Percentiles rank a stretch among this genome's conserved stretches.
These are phyloP conservation scores for Ridgeia piscesae DNA, from an alignment of 1,140 invertebrate species.

Conservation along the genomic window DNA sequence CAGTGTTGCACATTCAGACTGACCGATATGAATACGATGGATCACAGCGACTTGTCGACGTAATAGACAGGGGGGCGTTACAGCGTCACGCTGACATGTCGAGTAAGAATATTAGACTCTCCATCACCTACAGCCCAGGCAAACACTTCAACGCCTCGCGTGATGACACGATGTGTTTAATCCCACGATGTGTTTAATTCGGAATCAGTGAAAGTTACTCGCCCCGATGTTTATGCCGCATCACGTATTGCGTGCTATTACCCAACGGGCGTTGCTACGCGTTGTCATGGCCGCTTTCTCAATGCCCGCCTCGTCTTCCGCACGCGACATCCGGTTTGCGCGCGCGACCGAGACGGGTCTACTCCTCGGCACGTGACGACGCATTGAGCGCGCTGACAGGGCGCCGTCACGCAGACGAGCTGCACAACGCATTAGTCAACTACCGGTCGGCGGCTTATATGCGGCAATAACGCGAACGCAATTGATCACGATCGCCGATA, in stretches of 20 bases:
- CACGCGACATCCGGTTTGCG: background rate
- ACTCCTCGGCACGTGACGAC: background rate
- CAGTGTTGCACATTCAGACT: too few relatives aligned
- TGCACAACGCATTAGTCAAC: background rate
- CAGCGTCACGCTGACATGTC: background rate
- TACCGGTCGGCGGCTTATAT: background rate
- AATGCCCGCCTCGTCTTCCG: background rate
- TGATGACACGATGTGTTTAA: background rate
- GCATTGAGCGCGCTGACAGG: background rate
- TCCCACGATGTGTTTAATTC: background rate
- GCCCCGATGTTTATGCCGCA: background rate
- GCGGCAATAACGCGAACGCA: background rate
- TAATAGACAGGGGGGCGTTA: too few relatives aligned
- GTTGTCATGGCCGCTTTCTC: background rate
- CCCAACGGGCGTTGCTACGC: background rate
- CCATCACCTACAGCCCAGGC: too few relatives aligned
- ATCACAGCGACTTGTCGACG: too few relatives aligned
- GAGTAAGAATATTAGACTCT: background rate
- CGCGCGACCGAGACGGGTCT: background rate
- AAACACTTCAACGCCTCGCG: too few relatives aligned
- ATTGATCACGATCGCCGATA: background rate
- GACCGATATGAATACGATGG: too few relatives aligned
- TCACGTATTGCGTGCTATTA: background rate
- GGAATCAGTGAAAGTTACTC: background rate
- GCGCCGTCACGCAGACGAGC: background rate